Conservation (phyloP, 2,797 vertebrate genomes). For the Lepilemur septentrionalis region DNA sequence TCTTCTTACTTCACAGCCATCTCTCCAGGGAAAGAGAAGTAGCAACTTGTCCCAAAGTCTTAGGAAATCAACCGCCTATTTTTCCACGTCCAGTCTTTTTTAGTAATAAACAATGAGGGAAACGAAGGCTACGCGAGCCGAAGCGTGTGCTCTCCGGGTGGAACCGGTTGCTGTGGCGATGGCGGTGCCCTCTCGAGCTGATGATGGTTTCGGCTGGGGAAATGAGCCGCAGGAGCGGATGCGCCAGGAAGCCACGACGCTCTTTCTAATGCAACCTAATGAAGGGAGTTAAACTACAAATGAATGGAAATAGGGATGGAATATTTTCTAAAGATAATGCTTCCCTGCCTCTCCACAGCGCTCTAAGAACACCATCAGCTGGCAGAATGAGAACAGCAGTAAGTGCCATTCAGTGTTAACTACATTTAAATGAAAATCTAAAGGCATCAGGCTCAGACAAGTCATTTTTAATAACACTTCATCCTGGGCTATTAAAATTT, state of each 20-base stretch:
- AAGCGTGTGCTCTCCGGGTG: background rate
- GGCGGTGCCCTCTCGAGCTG: background rate
- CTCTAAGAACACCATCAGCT: background rate
- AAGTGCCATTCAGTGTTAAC: conserved; percentile 17
- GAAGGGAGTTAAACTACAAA: conserved; percentile 31
- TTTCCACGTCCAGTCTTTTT: background rate
- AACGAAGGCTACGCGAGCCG: fast-evolving
- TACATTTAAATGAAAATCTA: conserved; percentile 56
- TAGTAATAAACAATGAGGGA: background rate
- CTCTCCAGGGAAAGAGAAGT: background rate
- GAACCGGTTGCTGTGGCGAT: conserved; percentile 6
- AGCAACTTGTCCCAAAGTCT: background rate
- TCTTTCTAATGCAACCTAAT: background rate
- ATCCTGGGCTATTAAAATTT: conserved; percentile 31
- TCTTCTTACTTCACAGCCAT: background rate
- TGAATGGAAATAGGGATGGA: background rate
- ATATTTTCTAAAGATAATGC: conserved; percentile 12
- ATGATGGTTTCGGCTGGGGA: background rate
- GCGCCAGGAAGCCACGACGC: background rate
- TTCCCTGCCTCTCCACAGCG: background rate
- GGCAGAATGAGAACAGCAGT: background rate
- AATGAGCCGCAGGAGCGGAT: background rate
- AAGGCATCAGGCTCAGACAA: background rate
- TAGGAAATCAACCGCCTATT: background rate
- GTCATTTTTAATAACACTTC: conserved; percentile 62